A percentile compares a stretch with the other conserved stretches of the same genome.
These are phyloP conservation scores for Strigops habroptila DNA, from an alignment of 2,113 vertebrate genomes.

Conservation along the genomic window DNA sequence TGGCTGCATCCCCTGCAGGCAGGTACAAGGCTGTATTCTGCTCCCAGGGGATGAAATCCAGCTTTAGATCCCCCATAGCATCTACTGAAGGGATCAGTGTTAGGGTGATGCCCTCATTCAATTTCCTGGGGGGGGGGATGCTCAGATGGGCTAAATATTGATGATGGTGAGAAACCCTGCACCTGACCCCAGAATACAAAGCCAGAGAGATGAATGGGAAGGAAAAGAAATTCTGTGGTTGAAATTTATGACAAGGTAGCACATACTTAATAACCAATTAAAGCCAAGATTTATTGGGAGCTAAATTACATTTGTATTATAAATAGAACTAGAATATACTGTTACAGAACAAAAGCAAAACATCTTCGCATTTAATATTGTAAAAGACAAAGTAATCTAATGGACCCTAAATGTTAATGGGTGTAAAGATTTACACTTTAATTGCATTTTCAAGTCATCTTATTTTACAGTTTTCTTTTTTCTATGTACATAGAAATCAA, in stretches of 20 bases:
- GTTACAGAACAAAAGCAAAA: constrained; percentile 58
- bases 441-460: constrained; percentile 67
- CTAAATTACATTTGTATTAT: constrained; percentile 61
- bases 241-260: constrained; percentile 37
- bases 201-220: not conserved
- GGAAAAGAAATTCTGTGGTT: not conserved
- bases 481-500: constrained; percentile 63
- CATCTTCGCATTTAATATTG: constrained; percentile 64
- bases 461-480: constrained; percentile 57
- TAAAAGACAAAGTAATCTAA: constrained; percentile 69
- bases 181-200: not conserved
- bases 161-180: not conserved
- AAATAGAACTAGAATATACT: constrained; percentile 54
- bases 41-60: not conserved
- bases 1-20: not conserved
- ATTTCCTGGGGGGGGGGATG: not conserved
- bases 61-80: not conserved
- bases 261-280: constrained; percentile 73
- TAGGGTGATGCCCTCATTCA: not conserved
- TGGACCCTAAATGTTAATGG: constrained; percentile 70
- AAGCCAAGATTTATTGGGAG: constrained; percentile 65
- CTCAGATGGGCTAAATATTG: not conserved
- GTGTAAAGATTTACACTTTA: constrained; percentile 72
- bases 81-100: not conserved
- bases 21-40: not conserved